Evolutionary conservation across 1,140 invertebrate genomes (phyloP), one percentile per base, ranked within the genome.

Genomic region (Trichonephila clavata): DNA sequence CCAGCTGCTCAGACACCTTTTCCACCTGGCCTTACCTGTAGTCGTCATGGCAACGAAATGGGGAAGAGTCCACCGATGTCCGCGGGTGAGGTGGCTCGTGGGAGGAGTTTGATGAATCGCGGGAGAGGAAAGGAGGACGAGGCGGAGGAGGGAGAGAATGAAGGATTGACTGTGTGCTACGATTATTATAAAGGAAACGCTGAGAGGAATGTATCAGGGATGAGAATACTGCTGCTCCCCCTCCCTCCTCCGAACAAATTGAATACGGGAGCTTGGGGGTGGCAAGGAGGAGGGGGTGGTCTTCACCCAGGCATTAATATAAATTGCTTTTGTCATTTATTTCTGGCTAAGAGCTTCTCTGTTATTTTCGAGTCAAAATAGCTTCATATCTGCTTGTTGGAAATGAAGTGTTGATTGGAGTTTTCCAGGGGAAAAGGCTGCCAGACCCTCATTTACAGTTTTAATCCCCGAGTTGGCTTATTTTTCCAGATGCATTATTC

Each of bases 1-100:
- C 90, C 90, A 92, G 90, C 90, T 92, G 90, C 90, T 80, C 90
- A 86, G 81, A 92, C 90, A 92, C 81, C 90, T 92, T 92, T 86
- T 92, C 90, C 90, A 92, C 90, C 90, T 92, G 90, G 90, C 81
- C 81, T 92, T 92, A 92, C 90, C 90, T 92, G 90, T 81, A 32
- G 90, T 92, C 68, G 81, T 43, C 77, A 92, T 92, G 60, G 81
- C 24, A 4, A 92, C 90, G 61, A 71, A 43, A 43, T 39, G 80
- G 21, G 88, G 90, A 16, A 6, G 81, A 68, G 27, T 92, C 90
- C 90, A 92, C 61, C 86, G 59, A 18, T 24, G n/a, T 18, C 27
- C n/a, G 89, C 57, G 43, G 90, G 90, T 65, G 81, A 43, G 39
- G 65, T 21, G n/a, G n/a, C 81, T n/a, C 6, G 24, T 57, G 89